phyloP scores from a whole-genome alignment of 2,797 vertebrate species.

The Gymnocypris eckloni region DNA sequence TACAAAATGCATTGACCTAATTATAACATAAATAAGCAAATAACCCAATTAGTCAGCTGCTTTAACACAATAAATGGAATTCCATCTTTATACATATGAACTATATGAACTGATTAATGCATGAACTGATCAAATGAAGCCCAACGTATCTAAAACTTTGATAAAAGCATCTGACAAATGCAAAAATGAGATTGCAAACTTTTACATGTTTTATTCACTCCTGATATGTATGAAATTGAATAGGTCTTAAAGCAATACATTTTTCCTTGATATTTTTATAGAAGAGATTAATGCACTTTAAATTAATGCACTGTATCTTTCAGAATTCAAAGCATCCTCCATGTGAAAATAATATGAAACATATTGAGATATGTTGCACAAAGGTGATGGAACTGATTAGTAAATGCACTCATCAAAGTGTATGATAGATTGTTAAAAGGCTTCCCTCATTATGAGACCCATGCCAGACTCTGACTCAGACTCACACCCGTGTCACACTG shows the following conservation, averaged over 20 bases:
- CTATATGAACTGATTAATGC: not conserved
- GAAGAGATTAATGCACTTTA: not conserved
- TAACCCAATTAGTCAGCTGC: not conserved
- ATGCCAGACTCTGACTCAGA: not conserved
- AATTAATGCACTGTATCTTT: not conserved
- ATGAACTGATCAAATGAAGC: not conserved
- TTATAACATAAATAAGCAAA: not conserved
- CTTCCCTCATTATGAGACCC: not conserved
- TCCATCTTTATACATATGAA: not conserved
- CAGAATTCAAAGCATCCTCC: not conserved
- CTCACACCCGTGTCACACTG: conserved; percentile 15
- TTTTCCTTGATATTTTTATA: not conserved
- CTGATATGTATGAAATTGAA: not conserved
- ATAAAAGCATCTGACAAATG: not conserved
- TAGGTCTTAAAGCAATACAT: not conserved
- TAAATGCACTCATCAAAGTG: not conserved
- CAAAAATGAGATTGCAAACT: not conserved
- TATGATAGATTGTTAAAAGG: not conserved
- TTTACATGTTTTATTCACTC: not conserved
- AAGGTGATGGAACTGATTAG: not conserved
- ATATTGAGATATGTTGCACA: not conserved
- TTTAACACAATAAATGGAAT: not conserved
- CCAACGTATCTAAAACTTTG: not conserved
- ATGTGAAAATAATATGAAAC: not conserved
- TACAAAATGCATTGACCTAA: not conserved